Percentiles rank a stretch among this genome's conserved stretches.
These are phyloP conservation scores for Melieria omissa DNA, from an alignment of 2,888 invertebrate species.

Conservation along the genomic window DNA sequence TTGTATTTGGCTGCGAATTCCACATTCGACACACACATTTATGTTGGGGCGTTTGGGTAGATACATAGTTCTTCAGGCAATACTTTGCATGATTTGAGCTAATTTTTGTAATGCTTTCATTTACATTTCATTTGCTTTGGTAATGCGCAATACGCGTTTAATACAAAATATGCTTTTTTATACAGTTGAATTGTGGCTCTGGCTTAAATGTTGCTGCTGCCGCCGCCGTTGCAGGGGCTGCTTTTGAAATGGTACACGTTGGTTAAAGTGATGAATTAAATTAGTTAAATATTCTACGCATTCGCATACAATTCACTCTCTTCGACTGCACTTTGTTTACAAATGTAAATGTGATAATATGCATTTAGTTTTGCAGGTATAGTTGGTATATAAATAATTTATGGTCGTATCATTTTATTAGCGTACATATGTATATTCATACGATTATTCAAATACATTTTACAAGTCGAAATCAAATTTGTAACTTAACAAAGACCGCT, in stretches of 20 bases:
- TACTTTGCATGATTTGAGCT: conserved; percentile 25
- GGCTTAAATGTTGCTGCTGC: no score
- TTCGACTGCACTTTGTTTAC: conserved; percentile 8
- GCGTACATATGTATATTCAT: conserved; percentile 6
- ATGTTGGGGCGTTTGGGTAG: no score
- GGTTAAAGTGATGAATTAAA: no score
- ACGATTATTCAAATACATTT: conserved; percentile 27
- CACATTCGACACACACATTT: no score
- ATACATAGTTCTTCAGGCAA: not conserved
- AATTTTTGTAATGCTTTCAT: not conserved
- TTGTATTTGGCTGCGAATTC: no score
- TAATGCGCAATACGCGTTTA: not conserved
- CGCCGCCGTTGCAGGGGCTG: no score
- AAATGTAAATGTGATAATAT: conserved; percentile 43
- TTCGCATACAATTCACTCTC: not conserved
- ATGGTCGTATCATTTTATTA: conserved; percentile 19
- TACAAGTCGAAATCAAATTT: conserved; percentile 24
- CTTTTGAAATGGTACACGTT: no score
- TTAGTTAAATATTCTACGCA: no score
- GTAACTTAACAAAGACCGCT: not conserved
- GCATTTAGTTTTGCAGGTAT: conserved; percentile 1
- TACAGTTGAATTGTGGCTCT: no score
- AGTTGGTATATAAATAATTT: conserved; percentile 20
- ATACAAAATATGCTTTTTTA: not conserved
- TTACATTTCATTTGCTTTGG: not conserved